A percentile compares a stretch with the other conserved stretches of the same genome.
These are phyloP conservation scores for Thalassarche chlororhynchos DNA, from an alignment of 2,113 vertebrate genomes.

Conservation along the genomic window DNA sequence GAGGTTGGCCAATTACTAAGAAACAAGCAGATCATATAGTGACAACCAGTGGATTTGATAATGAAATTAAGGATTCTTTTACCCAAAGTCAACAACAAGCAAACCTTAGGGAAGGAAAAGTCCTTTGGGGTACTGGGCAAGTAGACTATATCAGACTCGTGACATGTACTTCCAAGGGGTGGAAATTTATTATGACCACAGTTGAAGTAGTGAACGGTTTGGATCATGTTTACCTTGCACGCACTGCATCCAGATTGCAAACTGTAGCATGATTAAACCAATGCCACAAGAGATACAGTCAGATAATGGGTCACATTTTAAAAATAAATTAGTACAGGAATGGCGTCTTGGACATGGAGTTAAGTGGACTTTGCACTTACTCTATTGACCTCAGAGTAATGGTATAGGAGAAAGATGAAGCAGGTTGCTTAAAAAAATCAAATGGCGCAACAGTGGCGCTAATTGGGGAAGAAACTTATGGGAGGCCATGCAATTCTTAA, in stretches of 20 bases:
- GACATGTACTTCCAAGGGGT: not conserved
- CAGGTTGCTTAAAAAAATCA: not conserved
- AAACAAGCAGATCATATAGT: not conserved
- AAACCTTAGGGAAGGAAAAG: not conserved
- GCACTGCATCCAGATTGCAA: not conserved
- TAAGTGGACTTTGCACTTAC: not conserved
- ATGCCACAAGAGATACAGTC: not conserved
- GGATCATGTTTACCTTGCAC: not conserved
- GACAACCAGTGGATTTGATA: not conserved
- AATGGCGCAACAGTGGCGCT: not conserved
- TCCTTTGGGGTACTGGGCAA: not conserved
- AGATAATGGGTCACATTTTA: not conserved
- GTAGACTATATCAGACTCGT: not conserved
- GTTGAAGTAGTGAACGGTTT: not conserved
- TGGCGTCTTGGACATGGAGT: not conserved
- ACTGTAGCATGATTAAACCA: too few relatives aligned
- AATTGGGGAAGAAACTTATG: not conserved
- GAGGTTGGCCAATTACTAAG: not conserved
- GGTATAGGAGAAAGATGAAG: not conserved
- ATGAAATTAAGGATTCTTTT: not conserved
- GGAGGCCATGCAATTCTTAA: not conserved
- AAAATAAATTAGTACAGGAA: not conserved
- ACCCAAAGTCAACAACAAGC: not conserved
- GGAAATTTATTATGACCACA: not conserved
- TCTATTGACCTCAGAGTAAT: not conserved